phyloP scores from a whole-genome alignment of 2,113 vertebrate species.

The Strix aluco region DNA sequence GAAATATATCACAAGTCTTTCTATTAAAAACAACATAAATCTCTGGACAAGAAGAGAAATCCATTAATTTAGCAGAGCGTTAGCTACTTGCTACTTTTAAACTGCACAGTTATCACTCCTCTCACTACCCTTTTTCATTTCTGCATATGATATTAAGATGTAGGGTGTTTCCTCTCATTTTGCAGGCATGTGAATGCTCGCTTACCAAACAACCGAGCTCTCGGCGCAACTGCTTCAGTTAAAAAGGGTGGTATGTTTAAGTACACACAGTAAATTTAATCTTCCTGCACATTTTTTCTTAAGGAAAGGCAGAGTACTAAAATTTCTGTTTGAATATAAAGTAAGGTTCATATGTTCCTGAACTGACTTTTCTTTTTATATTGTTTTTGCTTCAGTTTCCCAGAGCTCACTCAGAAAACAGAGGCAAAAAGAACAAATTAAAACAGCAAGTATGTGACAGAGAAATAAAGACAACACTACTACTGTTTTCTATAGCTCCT shows the following conservation, averaged over 20 bases:
- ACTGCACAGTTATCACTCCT: not conserved
- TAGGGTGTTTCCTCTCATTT: not conserved
- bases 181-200: not conserved
- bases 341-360: not conserved
- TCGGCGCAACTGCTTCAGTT: not conserved
- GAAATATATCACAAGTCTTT: not conserved
- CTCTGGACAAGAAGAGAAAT: not conserved
- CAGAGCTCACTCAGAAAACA: not conserved
- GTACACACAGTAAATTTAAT: slow-evolving; percentile 30
- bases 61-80: not conserved
- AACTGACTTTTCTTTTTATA: not conserved
- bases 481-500: not conserved
- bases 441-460: not conserved
- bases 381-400: not conserved
- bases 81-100: not conserved
- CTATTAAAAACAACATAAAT: not conserved
- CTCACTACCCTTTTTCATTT: not conserved
- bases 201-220: not conserved
- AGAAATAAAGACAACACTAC: not conserved
- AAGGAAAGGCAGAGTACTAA: not conserved
- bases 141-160: not conserved
- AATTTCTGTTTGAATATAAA: slow-evolving; percentile 21
- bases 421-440: not conserved
- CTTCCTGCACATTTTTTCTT: slow-evolving; percentile 18
- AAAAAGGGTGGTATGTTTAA: not conserved